A percentile compares a stretch with the other conserved stretches of the same genome.
phyloP scores from a whole-genome alignment of 2,888 invertebrate genomes.

The Drosophila macrospina region DNA sequence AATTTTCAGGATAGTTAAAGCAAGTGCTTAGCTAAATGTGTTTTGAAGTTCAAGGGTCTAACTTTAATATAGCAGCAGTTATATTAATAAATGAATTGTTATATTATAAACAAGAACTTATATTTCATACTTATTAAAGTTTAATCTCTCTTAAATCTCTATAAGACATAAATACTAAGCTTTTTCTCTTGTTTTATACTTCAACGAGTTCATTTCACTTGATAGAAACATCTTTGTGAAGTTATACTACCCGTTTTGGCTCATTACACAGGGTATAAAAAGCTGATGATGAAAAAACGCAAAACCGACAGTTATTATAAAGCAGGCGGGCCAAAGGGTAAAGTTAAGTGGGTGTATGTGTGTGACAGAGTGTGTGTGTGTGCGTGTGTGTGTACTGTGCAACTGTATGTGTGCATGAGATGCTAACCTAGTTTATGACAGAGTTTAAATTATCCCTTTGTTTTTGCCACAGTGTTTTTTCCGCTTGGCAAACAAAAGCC shows the following conservation, averaged over 20 bases:
- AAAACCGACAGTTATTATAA: constrained; percentile 78
- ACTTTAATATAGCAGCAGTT: not conserved
- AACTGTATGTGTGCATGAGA: constrained; percentile 47
- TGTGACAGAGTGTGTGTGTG: constrained; percentile 20
- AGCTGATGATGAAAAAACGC: constrained; percentile 78
- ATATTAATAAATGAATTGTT: not conserved
- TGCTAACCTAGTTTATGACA: constrained; percentile 80
- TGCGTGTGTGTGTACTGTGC: constrained; percentile 12
- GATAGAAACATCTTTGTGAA: not conserved
- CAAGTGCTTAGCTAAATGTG: not conserved
- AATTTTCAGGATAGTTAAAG: not conserved
- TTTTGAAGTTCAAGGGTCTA: not conserved
- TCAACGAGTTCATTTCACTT: too few relatives aligned
- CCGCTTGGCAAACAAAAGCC: constrained; percentile 66
- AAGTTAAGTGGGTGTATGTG: constrained; percentile 38
- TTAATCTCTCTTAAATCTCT: too few relatives aligned
- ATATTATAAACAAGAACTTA: not conserved
- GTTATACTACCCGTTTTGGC: not conserved
- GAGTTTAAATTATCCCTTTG: constrained; percentile 79
- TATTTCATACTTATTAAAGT: too few relatives aligned
- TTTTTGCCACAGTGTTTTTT: constrained; percentile 72
- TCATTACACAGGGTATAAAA: constrained; percentile 16
- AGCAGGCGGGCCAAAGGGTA: constrained; percentile 27
- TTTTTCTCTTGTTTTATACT: too few relatives aligned
- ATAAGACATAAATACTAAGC: too few relatives aligned